These are phyloP conservation scores for Nixonia krombeini DNA, from an alignment of 1,140 invertebrate species.

Conservation along the genomic window DNA sequence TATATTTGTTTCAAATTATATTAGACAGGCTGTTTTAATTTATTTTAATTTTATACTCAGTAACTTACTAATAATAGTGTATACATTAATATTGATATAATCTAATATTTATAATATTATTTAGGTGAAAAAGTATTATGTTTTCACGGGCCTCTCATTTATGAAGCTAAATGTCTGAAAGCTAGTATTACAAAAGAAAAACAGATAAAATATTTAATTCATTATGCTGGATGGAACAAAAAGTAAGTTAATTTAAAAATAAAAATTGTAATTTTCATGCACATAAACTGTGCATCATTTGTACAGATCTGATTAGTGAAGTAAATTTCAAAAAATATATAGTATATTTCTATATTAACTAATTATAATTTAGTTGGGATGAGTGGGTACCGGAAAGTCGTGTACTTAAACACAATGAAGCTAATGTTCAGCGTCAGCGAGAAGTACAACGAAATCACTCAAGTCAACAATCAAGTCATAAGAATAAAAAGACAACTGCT, in stretches of 20 bases:
- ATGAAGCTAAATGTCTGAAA: constrained; percentile 96
- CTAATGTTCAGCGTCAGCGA: constrained; percentile 90
- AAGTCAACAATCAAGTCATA: constrained; percentile 74
- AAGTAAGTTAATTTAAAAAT: too few species aligned
- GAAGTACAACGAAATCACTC: constrained; percentile 89
- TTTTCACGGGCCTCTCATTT: constrained; percentile 94
- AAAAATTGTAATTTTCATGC: too few species aligned
- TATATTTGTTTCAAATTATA: constrained; percentile 12
- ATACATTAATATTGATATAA: too few species aligned
- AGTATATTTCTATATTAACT: too few species aligned
- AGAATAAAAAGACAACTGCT: constrained; percentile 60
- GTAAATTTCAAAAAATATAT: too few species aligned
- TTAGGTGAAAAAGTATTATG: constrained; percentile 95
- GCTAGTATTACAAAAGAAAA: constrained; percentile 86
- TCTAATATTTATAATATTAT: too few species aligned
- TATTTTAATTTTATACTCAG: too few species aligned
- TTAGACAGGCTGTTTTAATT: too few species aligned
- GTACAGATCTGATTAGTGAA: too few species aligned
- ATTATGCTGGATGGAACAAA: constrained; percentile 98
- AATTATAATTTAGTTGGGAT: constrained; percentile 91
- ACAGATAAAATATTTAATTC: constrained; percentile 92
- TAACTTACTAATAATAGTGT: too few species aligned
- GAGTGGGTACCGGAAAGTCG: constrained; percentile 97
- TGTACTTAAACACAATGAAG: constrained; percentile 93
- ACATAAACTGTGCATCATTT: too few species aligned